phyloP scores from a whole-genome alignment of 1,140 invertebrate species.

The Epicauta chinensis region DNA sequence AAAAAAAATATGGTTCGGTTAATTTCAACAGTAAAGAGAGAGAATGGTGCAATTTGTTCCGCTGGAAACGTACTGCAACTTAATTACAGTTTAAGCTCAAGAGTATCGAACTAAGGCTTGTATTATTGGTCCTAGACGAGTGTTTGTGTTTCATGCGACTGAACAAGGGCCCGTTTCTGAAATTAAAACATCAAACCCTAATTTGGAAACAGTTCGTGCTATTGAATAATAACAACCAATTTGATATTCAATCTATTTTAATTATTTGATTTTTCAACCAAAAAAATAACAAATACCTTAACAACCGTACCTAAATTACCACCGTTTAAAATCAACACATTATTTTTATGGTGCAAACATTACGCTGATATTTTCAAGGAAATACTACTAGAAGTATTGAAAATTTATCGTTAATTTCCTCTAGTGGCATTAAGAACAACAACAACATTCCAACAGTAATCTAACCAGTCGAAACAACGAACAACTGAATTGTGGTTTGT shows the following conservation, averaged over 20 bases:
- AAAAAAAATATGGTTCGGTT: conserved; percentile 20
- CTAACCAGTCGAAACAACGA: too few species aligned
- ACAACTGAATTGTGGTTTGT: too few species aligned
- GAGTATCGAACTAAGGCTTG: conserved; percentile 16
- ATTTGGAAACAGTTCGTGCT: conserved; percentile 19
- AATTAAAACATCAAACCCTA: conserved; percentile 28
- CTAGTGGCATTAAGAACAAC: too few species aligned
- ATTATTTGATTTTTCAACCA: conserved; percentile 15
- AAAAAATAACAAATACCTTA: too few species aligned
- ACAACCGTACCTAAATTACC: too few species aligned
- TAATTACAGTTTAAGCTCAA: conserved; percentile 17
- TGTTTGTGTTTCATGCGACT: conserved; percentile 19
- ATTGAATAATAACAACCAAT: conserved; percentile 21
- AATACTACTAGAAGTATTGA: too few species aligned
- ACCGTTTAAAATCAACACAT: too few species aligned
- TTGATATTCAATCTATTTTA: conserved; percentile 13
- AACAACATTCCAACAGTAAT: too few species aligned
- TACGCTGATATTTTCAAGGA: too few species aligned
- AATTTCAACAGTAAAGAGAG: conserved; percentile 18
- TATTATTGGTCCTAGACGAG: conserved; percentile 18
- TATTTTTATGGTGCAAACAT: too few species aligned
- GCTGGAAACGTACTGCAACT: conserved; percentile 17
- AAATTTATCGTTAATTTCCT: too few species aligned
- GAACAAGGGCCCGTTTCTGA: conserved; percentile 15
- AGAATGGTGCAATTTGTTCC: conserved; percentile 21